A percentile compares a stretch with the other conserved stretches of the same genome.
Conservation (phyloP, 2,888 invertebrate genomes). For the Enchytraeus crypticus region DNA sequence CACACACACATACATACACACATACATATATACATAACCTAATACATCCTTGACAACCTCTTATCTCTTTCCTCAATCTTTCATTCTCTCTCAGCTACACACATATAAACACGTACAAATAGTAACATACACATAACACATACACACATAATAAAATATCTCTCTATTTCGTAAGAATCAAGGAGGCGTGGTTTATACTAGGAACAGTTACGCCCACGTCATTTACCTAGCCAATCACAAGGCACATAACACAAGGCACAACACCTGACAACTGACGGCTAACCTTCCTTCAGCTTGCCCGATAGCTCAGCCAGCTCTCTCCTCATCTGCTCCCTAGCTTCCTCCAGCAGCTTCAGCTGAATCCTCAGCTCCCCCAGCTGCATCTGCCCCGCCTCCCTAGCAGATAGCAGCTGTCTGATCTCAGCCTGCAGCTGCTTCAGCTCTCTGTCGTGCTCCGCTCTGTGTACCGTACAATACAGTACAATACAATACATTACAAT, state of each 20-base stretch:
- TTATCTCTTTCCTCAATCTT: no score
- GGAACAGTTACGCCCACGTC: no score
- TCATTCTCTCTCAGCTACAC: not conserved
- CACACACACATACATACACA: not conserved
- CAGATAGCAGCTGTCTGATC: conserved; percentile 43
- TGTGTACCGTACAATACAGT: no score
- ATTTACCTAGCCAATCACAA: no score
- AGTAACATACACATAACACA: not conserved
- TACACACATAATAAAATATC: no score
- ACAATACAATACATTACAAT: no score
- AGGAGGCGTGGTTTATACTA: no score
- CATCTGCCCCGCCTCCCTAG: conserved; percentile 44
- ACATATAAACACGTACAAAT: not conserved
- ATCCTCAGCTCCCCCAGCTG: conserved; percentile 70
- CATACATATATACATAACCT: not conserved
- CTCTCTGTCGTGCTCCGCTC: conserved; percentile 58
- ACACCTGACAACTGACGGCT: conserved; percentile 7
- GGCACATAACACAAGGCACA: no score
- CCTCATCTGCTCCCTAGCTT: conserved; percentile 68
- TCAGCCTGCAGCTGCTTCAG: conserved; percentile 43
- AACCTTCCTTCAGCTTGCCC: conserved; percentile 76
- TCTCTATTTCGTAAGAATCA: no score
- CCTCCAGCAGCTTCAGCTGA: conserved; percentile 66
- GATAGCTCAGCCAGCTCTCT: conserved; percentile 75
- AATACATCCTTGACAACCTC: no score